Evolutionary conservation across 2,888 invertebrate species (phyloP).

Genomic region (Cordylochernes scorpioides): DNA sequence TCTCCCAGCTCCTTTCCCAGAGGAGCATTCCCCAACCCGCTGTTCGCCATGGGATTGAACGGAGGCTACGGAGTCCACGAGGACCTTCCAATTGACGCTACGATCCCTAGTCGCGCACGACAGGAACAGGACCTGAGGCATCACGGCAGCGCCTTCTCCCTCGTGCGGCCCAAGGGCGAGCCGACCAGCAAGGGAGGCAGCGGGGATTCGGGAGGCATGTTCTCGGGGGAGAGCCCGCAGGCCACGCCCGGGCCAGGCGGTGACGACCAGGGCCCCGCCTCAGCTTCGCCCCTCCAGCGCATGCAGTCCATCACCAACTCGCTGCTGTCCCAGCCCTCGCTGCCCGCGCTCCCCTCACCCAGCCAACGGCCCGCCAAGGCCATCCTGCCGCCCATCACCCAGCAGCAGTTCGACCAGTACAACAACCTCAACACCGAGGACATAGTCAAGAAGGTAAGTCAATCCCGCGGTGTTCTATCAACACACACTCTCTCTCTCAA

Average conservation of each 20-base stretch:
- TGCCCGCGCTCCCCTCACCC: conserved; percentile 54
- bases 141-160: conserved; percentile 38
- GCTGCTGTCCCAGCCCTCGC: conserved; percentile 43
- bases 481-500: too few species aligned
- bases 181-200: conserved; percentile 23
- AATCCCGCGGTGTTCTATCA: too few species aligned
- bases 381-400: conserved; percentile 87
- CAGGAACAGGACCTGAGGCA: conserved; percentile 16
- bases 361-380: conserved; percentile 75
- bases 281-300: conserved; percentile 68
- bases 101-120: conserved; percentile 5
- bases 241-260: conserved; percentile 27
- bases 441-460: conserved; percentile 59
- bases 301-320: conserved; percentile 97
- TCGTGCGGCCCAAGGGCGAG: conserved; percentile 58
- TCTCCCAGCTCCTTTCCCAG: background rate
- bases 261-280: conserved; percentile 46
- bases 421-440: conserved; percentile 94
- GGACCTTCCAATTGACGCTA: conserved; percentile 6
- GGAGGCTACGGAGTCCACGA: too few species aligned
- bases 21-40: conserved; percentile 42
- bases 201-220: conserved; percentile 2
- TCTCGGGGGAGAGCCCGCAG: conserved; percentile 6
- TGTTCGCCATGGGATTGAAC: conserved; percentile 92
- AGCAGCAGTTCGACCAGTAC: conserved; percentile 93